A percentile compares a stretch with the other conserved stretches of the same genome.
These are phyloP conservation scores for Seriola rivoliana DNA, from an alignment of 2,113 vertebrate species.

Conservation along the genomic window DNA sequence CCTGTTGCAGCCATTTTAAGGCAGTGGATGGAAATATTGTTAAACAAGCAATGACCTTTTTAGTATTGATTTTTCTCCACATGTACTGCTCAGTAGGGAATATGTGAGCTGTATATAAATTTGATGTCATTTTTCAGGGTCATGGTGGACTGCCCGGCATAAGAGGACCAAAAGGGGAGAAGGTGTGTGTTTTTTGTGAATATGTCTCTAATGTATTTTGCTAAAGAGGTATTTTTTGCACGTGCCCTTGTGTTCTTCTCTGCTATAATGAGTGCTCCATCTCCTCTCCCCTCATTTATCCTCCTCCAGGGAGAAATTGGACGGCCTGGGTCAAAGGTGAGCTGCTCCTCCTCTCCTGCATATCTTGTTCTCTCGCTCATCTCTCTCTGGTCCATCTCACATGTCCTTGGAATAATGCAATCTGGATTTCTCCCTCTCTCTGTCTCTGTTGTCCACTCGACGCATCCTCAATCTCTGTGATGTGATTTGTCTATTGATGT, in stretches of 20 bases:
- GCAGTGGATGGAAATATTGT: constrained; percentile 15
- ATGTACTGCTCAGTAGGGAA: constrained; percentile 2
- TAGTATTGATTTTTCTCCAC: constrained; percentile 48
- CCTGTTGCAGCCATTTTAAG: constrained; percentile 4
- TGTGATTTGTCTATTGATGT: constrained; percentile 68
- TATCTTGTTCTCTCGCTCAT: background rate
- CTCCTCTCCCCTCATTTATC: constrained; percentile 62
- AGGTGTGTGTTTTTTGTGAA: constrained; percentile 80
- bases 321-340: constrained; percentile 94
- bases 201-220: constrained; percentile 47
- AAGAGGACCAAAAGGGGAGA: constrained; percentile 92
- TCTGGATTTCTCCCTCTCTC: constrained; percentile 33
- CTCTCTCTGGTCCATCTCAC: constrained; percentile 14
- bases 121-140: constrained; percentile 82
- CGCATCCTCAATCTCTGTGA: constrained; percentile 48
- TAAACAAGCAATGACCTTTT: constrained; percentile 24
- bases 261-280: constrained; percentile 44
- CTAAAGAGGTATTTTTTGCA: constrained; percentile 23
- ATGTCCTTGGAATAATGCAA: constrained; percentile 68
- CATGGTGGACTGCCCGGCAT: constrained; percentile 89
- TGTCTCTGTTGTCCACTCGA: constrained; percentile 6
- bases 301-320: constrained; percentile 92
- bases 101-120: constrained; percentile 41
- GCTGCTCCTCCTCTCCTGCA: constrained; percentile 41
- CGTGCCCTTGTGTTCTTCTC: constrained; percentile 52